These are phyloP conservation scores for Eciton burchellii DNA, from an alignment of 1,140 invertebrate species.

Conservation along the genomic window DNA sequence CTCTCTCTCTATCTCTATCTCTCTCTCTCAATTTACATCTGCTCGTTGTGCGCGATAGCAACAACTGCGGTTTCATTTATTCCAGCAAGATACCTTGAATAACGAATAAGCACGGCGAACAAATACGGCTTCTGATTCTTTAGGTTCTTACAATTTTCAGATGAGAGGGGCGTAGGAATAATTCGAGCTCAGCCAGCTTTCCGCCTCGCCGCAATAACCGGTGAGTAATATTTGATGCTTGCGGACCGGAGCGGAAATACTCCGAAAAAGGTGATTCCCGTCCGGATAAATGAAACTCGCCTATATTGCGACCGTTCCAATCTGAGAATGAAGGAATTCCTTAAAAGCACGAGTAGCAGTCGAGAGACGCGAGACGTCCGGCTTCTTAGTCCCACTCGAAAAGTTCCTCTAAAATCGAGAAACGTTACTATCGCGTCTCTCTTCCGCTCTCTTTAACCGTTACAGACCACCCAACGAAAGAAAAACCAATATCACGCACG, in stretches of 20 bases:
- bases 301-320: constrained; percentile 40
- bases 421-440: not conserved
- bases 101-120: not conserved
- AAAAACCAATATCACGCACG: not conserved
- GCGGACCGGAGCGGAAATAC: constrained; percentile 48
- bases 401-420: constrained; percentile 1
- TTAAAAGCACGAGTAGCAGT: constrained; percentile 11
- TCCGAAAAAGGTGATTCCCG: constrained; percentile 52
- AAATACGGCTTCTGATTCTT: not conserved
- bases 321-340: not conserved
- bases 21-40: too few species aligned
- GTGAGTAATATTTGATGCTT: constrained; percentile 42
- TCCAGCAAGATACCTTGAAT: not conserved
- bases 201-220: constrained; percentile 37
- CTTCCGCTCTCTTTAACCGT: not conserved
- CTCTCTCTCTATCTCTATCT: too few species aligned
- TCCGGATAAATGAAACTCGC: constrained; percentile 46
- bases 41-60: too few species aligned
- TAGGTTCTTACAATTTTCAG: constrained; percentile 36
- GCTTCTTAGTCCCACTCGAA: constrained; percentile 4
- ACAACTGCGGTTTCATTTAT: not conserved
- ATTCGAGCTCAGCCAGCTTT: constrained; percentile 43
- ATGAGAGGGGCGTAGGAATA: constrained; percentile 24
- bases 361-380: not conserved
- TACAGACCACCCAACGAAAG: not conserved